These are phyloP conservation scores for Hypselothyrea guttata DNA, from an alignment of 2,888 invertebrate genomes.

Conservation along the genomic window DNA sequence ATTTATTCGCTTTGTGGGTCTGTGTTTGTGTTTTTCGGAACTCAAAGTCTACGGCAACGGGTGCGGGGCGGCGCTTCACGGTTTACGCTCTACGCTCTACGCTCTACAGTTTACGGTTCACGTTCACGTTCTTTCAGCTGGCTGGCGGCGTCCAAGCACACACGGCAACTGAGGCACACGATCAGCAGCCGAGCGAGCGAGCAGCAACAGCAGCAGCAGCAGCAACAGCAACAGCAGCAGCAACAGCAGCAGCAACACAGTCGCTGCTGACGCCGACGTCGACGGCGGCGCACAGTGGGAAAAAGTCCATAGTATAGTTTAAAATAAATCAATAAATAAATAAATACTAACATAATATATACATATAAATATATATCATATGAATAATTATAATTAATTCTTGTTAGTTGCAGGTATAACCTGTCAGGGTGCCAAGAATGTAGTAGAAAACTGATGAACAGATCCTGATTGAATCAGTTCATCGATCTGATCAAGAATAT, in stretches of 20 bases:
- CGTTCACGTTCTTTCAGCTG: constrained; percentile 49
- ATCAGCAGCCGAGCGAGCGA: constrained; percentile 24
- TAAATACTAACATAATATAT: too few relatives aligned
- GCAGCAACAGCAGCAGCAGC: constrained; percentile 16
- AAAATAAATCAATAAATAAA: too few relatives aligned
- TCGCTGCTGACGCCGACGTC: constrained; percentile 1
- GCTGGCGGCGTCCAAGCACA: constrained; percentile 68
- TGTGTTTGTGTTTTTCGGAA: background rate
- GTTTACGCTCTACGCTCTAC: constrained; percentile 4
- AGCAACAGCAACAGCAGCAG: constrained; percentile 1
- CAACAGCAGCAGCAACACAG: constrained; percentile 6
- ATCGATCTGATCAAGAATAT: too few relatives aligned
- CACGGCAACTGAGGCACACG: constrained; percentile 66
- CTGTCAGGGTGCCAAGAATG: too few relatives aligned
- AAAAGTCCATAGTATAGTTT: too few relatives aligned
- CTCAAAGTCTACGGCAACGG: background rate
- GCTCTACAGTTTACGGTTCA: background rate
- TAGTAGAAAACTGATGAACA: too few relatives aligned
- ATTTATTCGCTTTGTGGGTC: background rate
- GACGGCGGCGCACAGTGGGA: constrained; percentile 5
- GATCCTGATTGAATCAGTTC: too few relatives aligned
- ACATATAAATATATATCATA: too few relatives aligned
- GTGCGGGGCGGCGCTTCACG: constrained; percentile 25
- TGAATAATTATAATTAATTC: too few relatives aligned
- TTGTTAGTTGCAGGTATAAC: too few relatives aligned